Percentiles rank a stretch among this genome's conserved stretches.
These are phyloP conservation scores for Chaetodon auriga DNA, from an alignment of 2,113 vertebrate genomes.

Conservation along the genomic window DNA sequence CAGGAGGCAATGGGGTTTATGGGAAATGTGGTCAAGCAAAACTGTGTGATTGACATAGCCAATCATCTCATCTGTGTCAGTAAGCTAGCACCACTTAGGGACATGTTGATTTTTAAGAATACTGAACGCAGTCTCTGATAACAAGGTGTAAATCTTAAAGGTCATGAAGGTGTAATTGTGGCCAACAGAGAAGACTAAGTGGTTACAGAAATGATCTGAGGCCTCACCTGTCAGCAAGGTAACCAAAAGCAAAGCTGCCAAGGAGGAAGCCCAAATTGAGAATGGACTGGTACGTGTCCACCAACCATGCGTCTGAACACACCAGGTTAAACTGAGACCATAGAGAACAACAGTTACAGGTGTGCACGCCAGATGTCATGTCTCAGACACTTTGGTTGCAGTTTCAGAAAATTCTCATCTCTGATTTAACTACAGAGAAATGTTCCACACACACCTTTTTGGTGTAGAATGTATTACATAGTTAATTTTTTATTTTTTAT, in stretches of 20 bases:
- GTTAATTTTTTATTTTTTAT: background rate
- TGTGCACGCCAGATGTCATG: background rate
- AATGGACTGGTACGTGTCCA: slow-evolving; percentile 91
- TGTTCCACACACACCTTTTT: too few relatives aligned
- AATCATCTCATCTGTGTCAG: too few relatives aligned
- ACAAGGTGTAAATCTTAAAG: too few relatives aligned
- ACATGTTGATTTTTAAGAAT: too few relatives aligned
- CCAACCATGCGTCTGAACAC: slow-evolving; percentile 89
- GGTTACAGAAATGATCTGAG: background rate
- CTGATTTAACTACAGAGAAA: background rate
- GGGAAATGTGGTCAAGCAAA: too few relatives aligned
- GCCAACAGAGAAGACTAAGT: background rate
- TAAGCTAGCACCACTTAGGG: too few relatives aligned
- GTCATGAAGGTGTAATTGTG: background rate
- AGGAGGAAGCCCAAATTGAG: slow-evolving; percentile 91
- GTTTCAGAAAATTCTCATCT: too few relatives aligned
- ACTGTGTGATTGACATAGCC: too few relatives aligned
- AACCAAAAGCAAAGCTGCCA: slow-evolving; percentile 90
- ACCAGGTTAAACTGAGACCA: slow-evolving; percentile 92
- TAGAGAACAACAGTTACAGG: background rate
- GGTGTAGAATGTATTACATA: too few relatives aligned
- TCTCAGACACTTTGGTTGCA: background rate
- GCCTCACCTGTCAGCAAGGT: slow-evolving; percentile 92
- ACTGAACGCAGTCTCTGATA: too few relatives aligned
- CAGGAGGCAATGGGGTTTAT: too few relatives aligned